A percentile compares a stretch with the other conserved stretches of the same genome.
Evolutionary conservation across 1,140 invertebrate genomes (phyloP).

Genomic region (Achatina immaculata): DNA sequence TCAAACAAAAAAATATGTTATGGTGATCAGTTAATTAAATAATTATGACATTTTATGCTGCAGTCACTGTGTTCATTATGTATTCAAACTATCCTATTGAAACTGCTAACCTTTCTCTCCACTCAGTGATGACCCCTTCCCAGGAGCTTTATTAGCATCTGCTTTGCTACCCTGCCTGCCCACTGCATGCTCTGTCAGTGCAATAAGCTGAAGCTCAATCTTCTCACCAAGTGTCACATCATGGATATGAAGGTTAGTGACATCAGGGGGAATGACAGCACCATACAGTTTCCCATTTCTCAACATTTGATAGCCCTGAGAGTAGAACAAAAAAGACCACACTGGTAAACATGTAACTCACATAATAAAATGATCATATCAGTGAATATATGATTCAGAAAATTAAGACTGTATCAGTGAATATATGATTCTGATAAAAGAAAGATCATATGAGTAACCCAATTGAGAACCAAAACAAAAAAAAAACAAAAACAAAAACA

Average conservation of each 20-base stretch:
- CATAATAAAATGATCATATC: no score
- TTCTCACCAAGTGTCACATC: conserved; percentile 68
- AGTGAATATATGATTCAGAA: no score
- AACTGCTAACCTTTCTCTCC: conserved; percentile 42
- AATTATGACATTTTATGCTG: no score
- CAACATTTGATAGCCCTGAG: conserved; percentile 70
- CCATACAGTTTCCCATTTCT: conserved; percentile 70
- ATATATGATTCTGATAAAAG: no score
- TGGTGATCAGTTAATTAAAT: no score
- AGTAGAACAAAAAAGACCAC: background rate
- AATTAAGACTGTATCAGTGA: no score
- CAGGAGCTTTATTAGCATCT: conserved; percentile 45
- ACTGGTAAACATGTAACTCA: background rate
- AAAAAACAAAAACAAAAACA: no score
- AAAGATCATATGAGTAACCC: no score
- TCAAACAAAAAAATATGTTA: no score
- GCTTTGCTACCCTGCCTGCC: conserved; percentile 50
- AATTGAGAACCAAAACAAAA: no score
- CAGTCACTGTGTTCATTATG: no score
- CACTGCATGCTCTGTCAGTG: conserved; percentile 69
- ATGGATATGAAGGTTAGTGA: conserved; percentile 64
- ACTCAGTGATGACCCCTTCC: conserved; percentile 38
- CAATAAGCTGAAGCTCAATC: conserved; percentile 68
- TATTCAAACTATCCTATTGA: no score
- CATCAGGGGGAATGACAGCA: conserved; percentile 66